Percentiles rank a stretch among this genome's conserved stretches.
These are phyloP conservation scores for Rhinogobius similis DNA, from an alignment of 2,113 vertebrate species.

Conservation along the genomic window DNA sequence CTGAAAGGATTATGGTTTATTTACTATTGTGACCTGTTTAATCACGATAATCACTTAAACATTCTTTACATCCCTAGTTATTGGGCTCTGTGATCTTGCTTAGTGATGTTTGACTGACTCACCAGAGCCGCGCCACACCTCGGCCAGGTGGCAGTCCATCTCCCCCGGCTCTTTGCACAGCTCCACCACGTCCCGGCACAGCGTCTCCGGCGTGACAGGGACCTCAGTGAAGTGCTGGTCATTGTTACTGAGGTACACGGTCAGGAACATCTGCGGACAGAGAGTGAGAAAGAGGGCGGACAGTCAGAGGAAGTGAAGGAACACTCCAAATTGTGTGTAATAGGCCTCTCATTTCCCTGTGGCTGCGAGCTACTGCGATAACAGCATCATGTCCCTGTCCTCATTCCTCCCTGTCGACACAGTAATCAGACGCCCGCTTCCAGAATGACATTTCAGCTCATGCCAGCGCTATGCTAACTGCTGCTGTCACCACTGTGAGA, in stretches of 20 bases:
- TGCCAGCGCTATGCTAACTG: constrained; percentile 39
- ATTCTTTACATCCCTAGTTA: too few species aligned
- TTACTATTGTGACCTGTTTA: too few species aligned
- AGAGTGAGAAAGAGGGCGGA: neutral
- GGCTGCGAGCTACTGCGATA: constrained; percentile 20
- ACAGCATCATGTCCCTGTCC: constrained; percentile 23
- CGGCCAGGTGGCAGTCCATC: constrained; percentile 88
- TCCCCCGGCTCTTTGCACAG: constrained; percentile 95
- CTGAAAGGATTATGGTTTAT: too few species aligned
- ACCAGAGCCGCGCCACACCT: constrained; percentile 95
- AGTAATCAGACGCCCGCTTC: constrained; percentile 34
- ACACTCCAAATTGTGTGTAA: constrained; percentile 21
- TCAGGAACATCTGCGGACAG: constrained; percentile 91
- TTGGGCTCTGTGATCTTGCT: too few species aligned
- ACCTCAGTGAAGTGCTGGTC: constrained; percentile 99
- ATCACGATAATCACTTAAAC: too few species aligned
- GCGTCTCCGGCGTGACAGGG: constrained; percentile 91
- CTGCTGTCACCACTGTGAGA: constrained; percentile 46
- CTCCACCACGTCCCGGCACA: constrained; percentile 94
- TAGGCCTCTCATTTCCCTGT: constrained; percentile 16
- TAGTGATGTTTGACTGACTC: constrained; percentile 42
- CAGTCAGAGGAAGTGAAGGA: neutral
- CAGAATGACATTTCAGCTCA: constrained; percentile 43
- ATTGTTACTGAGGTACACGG: constrained; percentile 97
- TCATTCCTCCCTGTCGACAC: constrained; percentile 50